Percentiles rank a stretch among this genome's conserved stretches.
These are phyloP conservation scores for Solenodon paradoxus DNA, from an alignment of 2,113 vertebrate genomes.

Conservation along the genomic window DNA sequence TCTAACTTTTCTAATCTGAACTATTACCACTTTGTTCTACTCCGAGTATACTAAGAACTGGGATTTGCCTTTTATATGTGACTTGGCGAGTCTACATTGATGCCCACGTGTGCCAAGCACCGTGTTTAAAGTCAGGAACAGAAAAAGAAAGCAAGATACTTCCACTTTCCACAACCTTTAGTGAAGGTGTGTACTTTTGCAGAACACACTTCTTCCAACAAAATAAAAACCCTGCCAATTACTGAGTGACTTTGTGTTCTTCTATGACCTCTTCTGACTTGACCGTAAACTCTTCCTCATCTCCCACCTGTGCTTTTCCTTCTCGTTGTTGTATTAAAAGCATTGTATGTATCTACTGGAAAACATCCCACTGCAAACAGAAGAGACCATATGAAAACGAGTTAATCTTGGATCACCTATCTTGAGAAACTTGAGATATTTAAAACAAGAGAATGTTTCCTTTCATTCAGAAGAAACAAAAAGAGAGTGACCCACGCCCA, in stretches of 20 bases:
- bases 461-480: constrained; percentile 3
- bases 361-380: neutral
- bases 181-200: neutral
- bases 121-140: neutral
- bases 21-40: neutral
- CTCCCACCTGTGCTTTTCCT: neutral
- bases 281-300: neutral
- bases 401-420: neutral
- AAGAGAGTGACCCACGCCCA: neutral
- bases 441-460: constrained; percentile 12
- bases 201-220: neutral
- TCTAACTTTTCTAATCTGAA: neutral
- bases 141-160: neutral
- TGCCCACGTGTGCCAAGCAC: neutral
- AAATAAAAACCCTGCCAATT: neutral
- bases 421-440: neutral
- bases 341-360: neutral
- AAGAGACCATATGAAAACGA: neutral
- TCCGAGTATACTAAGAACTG: neutral
- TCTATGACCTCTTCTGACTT: neutral
- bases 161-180: neutral
- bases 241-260: neutral
- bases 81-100: neutral
- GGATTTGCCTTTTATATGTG: neutral
- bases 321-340: constrained; percentile 22